Evolutionary conservation across 2,888 invertebrate genomes (phyloP).

Genomic region (Coenonympha glycerion): DNA sequence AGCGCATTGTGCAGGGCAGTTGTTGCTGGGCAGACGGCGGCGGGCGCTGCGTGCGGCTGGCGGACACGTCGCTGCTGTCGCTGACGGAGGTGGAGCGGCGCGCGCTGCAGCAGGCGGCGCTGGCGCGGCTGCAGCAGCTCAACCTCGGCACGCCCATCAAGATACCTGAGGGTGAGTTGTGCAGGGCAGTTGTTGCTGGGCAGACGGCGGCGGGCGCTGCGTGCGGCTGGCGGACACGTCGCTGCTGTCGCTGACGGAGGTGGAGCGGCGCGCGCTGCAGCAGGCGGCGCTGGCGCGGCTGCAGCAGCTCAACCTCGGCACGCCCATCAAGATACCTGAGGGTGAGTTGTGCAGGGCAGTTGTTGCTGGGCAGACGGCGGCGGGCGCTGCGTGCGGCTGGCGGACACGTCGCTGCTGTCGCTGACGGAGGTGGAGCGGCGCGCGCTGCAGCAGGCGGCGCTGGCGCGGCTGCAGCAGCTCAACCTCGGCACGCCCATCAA

Average conservation of each 20-base stretch:
- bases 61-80: conserved; percentile 81
- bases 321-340: conserved; percentile 85
- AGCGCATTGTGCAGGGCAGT: conserved; percentile 81
- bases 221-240: conserved; percentile 83
- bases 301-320: conserved; percentile 89
- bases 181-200: conserved; percentile 89
- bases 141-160: conserved; percentile 88
- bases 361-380: conserved; percentile 85
- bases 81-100: conserved; percentile 87
- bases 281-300: conserved; percentile 90
- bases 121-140: conserved; percentile 89
- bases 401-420: conserved; percentile 81
- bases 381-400: conserved; percentile 81
- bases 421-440: conserved; percentile 87
- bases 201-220: conserved; percentile 80
- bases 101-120: conserved; percentile 88
- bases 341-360: conserved; percentile 85
- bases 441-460: conserved; percentile 88
- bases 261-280: conserved; percentile 87
- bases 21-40: conserved; percentile 82
- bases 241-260: conserved; percentile 83
- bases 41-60: conserved; percentile 81
- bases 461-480: conserved; percentile 89
- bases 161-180: conserved; percentile 86
- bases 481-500: conserved; percentile 88